Conservation (phyloP, 2,797 vertebrate genomes). For the Lagocephalus sceleratus region DNA sequence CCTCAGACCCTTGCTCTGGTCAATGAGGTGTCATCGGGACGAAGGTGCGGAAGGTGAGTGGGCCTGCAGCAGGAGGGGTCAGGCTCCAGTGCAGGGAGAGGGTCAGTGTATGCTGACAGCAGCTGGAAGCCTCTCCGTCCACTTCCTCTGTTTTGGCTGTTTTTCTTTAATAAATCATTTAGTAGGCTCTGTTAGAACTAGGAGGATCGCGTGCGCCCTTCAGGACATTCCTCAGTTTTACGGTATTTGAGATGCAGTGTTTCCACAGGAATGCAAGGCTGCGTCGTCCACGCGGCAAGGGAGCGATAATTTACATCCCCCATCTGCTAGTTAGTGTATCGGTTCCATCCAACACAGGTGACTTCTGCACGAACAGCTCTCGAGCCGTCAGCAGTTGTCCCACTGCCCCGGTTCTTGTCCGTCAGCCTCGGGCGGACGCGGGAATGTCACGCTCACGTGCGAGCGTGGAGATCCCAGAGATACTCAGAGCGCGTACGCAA, state of each 20-base stretch:
- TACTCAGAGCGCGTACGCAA: conserved; percentile 42
- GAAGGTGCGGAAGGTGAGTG: not conserved
- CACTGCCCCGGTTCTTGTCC: conserved; percentile 43
- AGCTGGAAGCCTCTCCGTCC: too few relatives aligned
- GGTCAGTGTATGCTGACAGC: conserved; percentile 47
- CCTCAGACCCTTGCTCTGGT: conserved; percentile 6
- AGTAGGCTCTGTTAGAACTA: too few relatives aligned
- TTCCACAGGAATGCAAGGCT: too few relatives aligned
- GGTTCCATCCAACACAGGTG: not conserved
- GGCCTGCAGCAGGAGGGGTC: conserved; percentile 46
- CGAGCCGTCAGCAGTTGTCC: conserved; percentile 28
- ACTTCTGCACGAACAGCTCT: conserved; percentile 23
- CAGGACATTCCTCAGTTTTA: too few relatives aligned
- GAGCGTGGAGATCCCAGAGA: conserved; percentile 38
- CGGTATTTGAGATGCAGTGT: too few relatives aligned
- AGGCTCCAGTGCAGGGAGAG: conserved; percentile 53
- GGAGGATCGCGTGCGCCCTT: too few relatives aligned
- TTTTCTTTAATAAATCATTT: too few relatives aligned
- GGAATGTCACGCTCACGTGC: conserved; percentile 62
- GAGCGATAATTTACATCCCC: too few relatives aligned
- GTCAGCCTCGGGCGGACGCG: conserved; percentile 28
- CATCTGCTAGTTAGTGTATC: too few relatives aligned
- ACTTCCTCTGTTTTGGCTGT: too few relatives aligned
- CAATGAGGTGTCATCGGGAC: conserved; percentile 6
- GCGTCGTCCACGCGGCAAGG: too few relatives aligned